Evolutionary conservation across 2,888 invertebrate genomes (phyloP).

Genomic region (Eulithis testata): DNA sequence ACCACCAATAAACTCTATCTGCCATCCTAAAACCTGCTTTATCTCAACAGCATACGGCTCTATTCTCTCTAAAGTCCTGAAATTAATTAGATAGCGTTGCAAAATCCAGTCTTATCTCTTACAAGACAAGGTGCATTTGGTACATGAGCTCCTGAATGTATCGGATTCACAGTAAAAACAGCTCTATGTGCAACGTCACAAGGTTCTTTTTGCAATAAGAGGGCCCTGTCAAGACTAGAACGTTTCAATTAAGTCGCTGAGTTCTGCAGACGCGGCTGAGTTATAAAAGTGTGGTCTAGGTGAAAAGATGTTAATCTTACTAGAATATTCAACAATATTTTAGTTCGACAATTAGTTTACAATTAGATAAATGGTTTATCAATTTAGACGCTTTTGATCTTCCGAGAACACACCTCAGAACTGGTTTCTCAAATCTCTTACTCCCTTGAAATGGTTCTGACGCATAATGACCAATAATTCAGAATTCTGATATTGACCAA

Average conservation of each 20-base stretch:
- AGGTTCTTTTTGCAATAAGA: background rate
- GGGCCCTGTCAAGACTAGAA: background rate
- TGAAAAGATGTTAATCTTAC: background rate
- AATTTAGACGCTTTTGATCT: background rate
- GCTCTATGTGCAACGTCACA: background rate
- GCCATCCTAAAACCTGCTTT: background rate
- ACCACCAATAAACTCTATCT: background rate
- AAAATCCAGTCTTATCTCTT: slow-evolving; percentile 2
- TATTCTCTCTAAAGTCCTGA: background rate
- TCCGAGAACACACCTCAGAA: background rate
- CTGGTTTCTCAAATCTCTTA: too few species aligned
- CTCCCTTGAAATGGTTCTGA: too few species aligned
- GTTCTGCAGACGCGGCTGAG: slow-evolving; percentile 13
- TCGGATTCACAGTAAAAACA: background rate
- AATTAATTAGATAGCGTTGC: background rate
- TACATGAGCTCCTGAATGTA: background rate
- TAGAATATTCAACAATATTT: too few species aligned
- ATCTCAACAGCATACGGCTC: background rate
- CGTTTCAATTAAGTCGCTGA: slow-evolving; percentile 10
- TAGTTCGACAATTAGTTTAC: too few species aligned
- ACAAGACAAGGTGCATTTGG: background rate
- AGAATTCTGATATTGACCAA: too few species aligned
- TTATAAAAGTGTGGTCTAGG: slow-evolving; percentile 11
- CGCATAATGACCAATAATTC: too few species aligned
- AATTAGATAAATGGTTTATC: too few species aligned